phyloP scores from a whole-genome alignment of 2,113 vertebrate genomes.

The Epinephelus moara region DNA sequence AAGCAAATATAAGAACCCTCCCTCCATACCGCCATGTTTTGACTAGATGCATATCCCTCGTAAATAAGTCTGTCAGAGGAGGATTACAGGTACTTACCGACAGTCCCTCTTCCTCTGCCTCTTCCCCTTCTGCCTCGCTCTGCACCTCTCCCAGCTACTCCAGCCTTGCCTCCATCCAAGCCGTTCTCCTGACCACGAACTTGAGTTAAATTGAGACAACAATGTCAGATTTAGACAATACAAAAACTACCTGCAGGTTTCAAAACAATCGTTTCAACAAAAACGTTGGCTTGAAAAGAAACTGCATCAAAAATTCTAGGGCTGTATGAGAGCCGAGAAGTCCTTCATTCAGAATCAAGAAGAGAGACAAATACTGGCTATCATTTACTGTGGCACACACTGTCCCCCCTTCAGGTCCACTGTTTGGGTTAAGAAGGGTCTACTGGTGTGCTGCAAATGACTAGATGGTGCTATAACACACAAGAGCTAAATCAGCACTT shows the following conservation, averaged over 20 bases:
- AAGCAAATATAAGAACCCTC: neutral
- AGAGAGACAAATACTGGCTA: neutral
- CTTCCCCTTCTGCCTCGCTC: constrained; percentile 94
- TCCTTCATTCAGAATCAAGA: neutral
- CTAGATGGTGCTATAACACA: neutral
- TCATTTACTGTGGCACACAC: neutral
- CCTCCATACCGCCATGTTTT: neutral
- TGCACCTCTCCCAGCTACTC: constrained; percentile 89
- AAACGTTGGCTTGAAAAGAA: neutral
- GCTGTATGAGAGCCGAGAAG: neutral
- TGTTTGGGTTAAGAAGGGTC: neutral
- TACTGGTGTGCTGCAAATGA: neutral
- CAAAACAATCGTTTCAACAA: constrained; percentile 3
- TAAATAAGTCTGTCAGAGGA: neutral
- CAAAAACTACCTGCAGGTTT: neutral
- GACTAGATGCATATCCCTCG: neutral
- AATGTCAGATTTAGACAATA: neutral
- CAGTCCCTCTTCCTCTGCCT: constrained; percentile 92
- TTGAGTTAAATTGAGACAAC: constrained; percentile 59
- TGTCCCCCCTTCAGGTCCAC: neutral
- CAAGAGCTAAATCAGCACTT: neutral
- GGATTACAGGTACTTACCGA: constrained; percentile 78
- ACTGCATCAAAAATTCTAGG: neutral
- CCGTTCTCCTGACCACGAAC: constrained; percentile 98
- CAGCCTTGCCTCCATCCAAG: constrained; percentile 90